Conservation (phyloP, 2,888 invertebrate genomes). For the Plutella xylostella region DNA sequence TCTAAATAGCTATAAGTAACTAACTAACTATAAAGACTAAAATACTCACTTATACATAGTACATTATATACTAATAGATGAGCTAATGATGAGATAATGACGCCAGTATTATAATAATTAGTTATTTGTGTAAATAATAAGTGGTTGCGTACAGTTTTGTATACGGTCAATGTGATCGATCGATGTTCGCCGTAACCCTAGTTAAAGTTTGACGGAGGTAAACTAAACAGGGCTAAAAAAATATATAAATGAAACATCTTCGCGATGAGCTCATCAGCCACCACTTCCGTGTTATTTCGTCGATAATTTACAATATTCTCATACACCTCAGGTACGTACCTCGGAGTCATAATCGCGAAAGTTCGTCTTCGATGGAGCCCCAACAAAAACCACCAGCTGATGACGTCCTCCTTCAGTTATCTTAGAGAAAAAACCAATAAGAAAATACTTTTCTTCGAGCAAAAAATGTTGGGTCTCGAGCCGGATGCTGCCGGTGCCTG, state of each 20-base stretch:
- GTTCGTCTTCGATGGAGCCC: slow-evolving; percentile 1
- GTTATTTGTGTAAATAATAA: no score
- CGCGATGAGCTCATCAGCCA: slow-evolving; percentile 13
- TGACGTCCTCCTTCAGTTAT: slow-evolving; percentile 11
- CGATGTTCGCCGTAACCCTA: no score
- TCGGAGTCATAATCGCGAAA: slow-evolving; percentile 8
- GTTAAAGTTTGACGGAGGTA: no score
- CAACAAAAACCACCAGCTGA: slow-evolving; percentile 8
- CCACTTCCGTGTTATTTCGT: slow-evolving; percentile 14
- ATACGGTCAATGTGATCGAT: no score
- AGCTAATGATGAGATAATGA: no score
- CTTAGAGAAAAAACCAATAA: slow-evolving; percentile 4
- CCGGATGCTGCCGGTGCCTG: slow-evolving; percentile 4
- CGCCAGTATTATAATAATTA: no score
- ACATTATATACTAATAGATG: no score
- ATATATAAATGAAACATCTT: slow-evolving; percentile 1
- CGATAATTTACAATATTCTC: slow-evolving; percentile 5
- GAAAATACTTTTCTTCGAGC: slow-evolving; percentile 6
- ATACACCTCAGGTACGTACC: slow-evolving; percentile 6
- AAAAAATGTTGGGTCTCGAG: slow-evolving; percentile 2
- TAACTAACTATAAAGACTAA: no score
- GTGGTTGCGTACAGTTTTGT: no score
- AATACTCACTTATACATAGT: no score
- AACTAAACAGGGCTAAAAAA: no score
- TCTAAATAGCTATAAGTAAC: no score